Conservation (phyloP, 2,113 vertebrate species). For the Bujurquina vittata region DNA sequence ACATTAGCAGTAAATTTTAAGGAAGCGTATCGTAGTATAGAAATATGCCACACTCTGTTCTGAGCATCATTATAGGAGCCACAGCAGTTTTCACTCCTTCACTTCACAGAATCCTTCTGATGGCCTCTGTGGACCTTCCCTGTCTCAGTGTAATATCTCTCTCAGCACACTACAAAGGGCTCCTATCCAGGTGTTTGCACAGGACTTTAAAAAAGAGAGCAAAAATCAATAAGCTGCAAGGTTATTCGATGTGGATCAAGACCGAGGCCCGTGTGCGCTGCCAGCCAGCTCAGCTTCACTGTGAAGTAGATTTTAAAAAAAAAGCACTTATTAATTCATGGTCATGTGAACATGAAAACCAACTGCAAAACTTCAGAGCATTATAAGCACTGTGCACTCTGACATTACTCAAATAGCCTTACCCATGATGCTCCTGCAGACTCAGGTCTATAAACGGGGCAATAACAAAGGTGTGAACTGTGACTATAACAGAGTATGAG, state of each 20-base stretch:
- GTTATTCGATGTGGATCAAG: constrained; percentile 31
- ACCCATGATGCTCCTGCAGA: background rate
- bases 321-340: constrained; percentile 11
- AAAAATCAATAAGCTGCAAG: constrained; percentile 53
- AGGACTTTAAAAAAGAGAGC: constrained; percentile 19
- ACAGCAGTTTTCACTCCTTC: background rate
- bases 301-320: background rate
- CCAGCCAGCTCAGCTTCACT: background rate
- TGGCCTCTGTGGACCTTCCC: background rate
- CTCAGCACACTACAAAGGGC: constrained; percentile 4
- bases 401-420: background rate
- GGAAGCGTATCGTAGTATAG: background rate
- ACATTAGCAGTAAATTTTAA: background rate
- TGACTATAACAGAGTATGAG: background rate
- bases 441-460: background rate
- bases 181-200: constrained; percentile 25
- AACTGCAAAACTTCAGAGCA: background rate
- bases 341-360: constrained; percentile 9
- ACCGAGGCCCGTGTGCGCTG: background rate
- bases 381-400: background rate
- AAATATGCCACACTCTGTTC: background rate
- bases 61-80: background rate
- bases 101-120: background rate
- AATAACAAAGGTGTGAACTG: background rate
- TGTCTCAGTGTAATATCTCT: background rate